These are phyloP conservation scores for Autographa pulchrina DNA, from an alignment of 2,888 invertebrate species.

Conservation along the genomic window DNA sequence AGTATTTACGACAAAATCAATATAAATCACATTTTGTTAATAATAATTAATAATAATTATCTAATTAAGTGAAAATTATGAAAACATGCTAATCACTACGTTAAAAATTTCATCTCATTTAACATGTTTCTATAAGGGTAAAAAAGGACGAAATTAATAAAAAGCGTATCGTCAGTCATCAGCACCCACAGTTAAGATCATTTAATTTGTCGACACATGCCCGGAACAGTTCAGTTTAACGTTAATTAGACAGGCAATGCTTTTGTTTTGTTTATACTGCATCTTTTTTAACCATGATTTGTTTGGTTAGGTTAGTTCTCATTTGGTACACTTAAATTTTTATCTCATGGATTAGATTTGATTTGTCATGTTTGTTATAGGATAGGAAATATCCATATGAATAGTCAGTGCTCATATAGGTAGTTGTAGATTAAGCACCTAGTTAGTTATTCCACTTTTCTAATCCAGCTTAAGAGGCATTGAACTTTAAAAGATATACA, in stretches of 20 bases:
- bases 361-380: background rate
- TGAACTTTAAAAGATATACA: background rate
- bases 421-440: background rate
- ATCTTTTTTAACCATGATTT: constrained; percentile 41
- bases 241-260: constrained; percentile 44
- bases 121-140: constrained; percentile 7
- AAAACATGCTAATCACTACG: too few relatives aligned
- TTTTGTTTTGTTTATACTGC: constrained; percentile 41
- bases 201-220: constrained; percentile 54
- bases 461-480: background rate
- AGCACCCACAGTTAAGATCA: constrained; percentile 33
- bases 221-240: constrained; percentile 43
- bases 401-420: too few relatives aligned
- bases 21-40: too few relatives aligned
- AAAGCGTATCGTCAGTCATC: constrained; percentile 39
- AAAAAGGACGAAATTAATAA: constrained; percentile 25
- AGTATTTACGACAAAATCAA: too few relatives aligned
- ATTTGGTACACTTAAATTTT: constrained; percentile 25
- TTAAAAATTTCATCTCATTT: too few relatives aligned
- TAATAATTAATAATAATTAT: too few relatives aligned
- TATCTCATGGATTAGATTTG: constrained; percentile 6
- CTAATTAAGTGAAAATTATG: too few relatives aligned
- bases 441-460: background rate
- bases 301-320: constrained; percentile 13
- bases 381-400: background rate